These are phyloP conservation scores for Syndactyla subalaris DNA, from an alignment of 2,797 vertebrate genomes.

Conservation along the genomic window DNA sequence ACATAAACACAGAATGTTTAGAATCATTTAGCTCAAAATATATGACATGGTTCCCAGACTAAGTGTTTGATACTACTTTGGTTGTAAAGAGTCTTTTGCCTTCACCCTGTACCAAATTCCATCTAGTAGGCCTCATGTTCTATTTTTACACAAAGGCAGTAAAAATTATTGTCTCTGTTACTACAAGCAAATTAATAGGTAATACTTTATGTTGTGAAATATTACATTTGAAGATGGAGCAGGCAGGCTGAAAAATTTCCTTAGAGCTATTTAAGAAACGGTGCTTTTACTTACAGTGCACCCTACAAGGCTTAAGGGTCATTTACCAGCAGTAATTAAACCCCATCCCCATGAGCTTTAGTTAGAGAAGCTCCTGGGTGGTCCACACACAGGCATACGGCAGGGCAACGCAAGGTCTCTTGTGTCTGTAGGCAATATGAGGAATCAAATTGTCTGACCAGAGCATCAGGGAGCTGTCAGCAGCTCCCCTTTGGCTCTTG, in stretches of 20 bases:
- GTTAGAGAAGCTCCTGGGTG: conserved; percentile 1
- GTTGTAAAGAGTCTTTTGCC: not conserved
- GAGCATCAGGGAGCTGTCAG: not conserved
- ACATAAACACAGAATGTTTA: conserved; percentile 45
- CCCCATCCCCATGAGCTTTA: not conserved
- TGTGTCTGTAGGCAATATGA: not conserved
- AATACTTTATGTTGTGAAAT: conserved; percentile 4
- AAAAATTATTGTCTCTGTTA: not conserved
- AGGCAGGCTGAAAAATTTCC: not conserved
- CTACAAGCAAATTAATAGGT: not conserved
- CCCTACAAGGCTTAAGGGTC: not conserved
- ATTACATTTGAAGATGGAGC: not conserved
- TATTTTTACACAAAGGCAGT: not conserved
- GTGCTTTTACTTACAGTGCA: not conserved
- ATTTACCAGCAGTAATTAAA: not conserved
- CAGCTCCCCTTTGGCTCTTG: not conserved
- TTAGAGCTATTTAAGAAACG: not conserved
- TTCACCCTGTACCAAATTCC: not conserved
- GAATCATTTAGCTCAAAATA: conserved; percentile 12
- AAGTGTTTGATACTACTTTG: not conserved
- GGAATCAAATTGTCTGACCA: not conserved
- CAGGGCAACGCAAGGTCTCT: not conserved
- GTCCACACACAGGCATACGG: not conserved
- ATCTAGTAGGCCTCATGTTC: not conserved
- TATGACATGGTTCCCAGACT: not conserved